Evolutionary conservation across 1,140 invertebrate species (phyloP).

Genomic region (Drosophila ambigua): DNA sequence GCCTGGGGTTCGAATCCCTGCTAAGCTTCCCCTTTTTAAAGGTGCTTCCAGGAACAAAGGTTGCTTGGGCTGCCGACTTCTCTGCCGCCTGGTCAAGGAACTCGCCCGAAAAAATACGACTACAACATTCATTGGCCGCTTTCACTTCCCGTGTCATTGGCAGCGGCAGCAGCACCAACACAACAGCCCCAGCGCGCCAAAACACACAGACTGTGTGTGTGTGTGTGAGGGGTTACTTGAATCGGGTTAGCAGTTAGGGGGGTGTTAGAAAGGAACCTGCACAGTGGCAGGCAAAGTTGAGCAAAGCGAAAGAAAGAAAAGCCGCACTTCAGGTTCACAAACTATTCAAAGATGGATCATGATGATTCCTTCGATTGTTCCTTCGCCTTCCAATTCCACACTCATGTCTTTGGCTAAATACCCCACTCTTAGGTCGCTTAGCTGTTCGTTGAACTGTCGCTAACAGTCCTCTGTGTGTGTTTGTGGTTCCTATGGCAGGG

Average conservation of each 20-base stretch:
- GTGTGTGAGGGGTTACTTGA: too few relatives aligned
- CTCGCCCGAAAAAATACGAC: constrained; percentile 37
- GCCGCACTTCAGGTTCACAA: constrained; percentile 11
- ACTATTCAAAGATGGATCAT: constrained; percentile 39
- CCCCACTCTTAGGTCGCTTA: constrained; percentile 49
- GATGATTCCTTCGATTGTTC: constrained; percentile 9
- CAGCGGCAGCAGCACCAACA: constrained; percentile 42
- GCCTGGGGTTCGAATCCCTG: constrained; percentile 22
- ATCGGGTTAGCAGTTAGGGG: too few relatives aligned
- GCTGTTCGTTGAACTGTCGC: constrained; percentile 70
- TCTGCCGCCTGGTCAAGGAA: constrained; percentile 63
- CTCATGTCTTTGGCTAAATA: constrained; percentile 30
- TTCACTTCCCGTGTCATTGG: constrained; percentile 80
- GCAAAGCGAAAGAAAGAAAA: not conserved
- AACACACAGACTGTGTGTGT: constrained; percentile 26
- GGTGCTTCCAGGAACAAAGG: constrained; percentile 68
- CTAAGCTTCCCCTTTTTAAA: constrained; percentile 18
- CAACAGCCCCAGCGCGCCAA: constrained; percentile 48
- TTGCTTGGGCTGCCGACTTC: constrained; percentile 10
- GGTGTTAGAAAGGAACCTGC: constrained; percentile 23
- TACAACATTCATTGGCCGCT: constrained; percentile 60
- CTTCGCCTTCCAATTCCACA: too few relatives aligned
- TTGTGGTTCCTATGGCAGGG: constrained; percentile 17
- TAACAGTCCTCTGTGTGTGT: constrained; percentile 16
- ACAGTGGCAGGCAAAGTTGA: not conserved